phyloP scores from a whole-genome alignment of 2,113 vertebrate genomes.

The Rhinolophus sinicus region DNA sequence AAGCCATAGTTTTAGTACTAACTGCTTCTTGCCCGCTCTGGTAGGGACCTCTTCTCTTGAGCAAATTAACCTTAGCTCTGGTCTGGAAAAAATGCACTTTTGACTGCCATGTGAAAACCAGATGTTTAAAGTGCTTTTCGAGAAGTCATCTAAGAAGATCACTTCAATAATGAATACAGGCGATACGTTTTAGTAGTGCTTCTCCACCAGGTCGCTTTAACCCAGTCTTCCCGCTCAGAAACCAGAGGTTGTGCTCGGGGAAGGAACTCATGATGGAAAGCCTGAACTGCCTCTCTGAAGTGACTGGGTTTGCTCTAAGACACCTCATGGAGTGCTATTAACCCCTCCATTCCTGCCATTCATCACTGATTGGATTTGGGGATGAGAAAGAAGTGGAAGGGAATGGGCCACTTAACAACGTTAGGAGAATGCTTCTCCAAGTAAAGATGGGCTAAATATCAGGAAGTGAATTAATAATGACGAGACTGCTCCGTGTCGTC shows the following conservation, averaged over 20 bases:
- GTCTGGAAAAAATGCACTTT: background rate
- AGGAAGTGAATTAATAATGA: background rate
- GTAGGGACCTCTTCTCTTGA: background rate
- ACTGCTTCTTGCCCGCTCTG: background rate
- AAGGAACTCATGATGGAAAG: background rate
- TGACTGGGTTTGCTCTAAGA: background rate
- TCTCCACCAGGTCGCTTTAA: background rate
- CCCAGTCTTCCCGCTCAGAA: background rate
- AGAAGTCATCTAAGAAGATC: conserved; percentile 15
- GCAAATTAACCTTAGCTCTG: background rate
- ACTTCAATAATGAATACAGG: background rate
- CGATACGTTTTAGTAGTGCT: background rate
- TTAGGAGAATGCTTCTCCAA: conserved; percentile 2
- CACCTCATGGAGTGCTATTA: background rate
- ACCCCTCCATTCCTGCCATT: background rate
- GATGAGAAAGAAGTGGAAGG: background rate
- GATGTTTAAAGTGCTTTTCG: conserved; percentile 18
- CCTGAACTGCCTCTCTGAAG: background rate
- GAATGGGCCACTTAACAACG: background rate
- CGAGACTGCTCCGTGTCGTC: background rate
- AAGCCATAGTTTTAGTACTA: background rate
- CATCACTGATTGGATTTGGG: background rate
- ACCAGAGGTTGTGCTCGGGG: background rate
- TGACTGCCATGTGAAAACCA: background rate
- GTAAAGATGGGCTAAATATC: conserved; percentile 26